phyloP scores from a whole-genome alignment of 2,113 vertebrate species.

The Grallaria varia region DNA sequence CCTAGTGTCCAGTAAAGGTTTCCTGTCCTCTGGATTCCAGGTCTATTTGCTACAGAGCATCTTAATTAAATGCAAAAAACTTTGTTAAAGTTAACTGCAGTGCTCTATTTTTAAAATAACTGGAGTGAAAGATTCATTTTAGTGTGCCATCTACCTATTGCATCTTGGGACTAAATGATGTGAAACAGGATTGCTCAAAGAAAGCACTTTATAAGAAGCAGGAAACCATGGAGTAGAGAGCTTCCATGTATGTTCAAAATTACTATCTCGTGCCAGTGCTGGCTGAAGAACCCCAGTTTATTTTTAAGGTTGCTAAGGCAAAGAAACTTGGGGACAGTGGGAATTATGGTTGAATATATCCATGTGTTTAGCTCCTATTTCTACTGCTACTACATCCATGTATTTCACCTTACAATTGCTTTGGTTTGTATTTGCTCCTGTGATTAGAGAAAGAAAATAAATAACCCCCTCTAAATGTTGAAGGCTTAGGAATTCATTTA shows the following conservation, averaged over 20 bases:
- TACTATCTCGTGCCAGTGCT: neutral
- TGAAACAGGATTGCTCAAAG: neutral
- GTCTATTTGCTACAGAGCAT: neutral
- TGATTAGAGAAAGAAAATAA: neutral
- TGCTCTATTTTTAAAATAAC: neutral
- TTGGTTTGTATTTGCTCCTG: neutral
- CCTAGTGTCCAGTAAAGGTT: neutral
- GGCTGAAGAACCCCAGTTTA: neutral
- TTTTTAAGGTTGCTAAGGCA: neutral
- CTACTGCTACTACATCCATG: neutral
- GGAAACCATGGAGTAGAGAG: neutral
- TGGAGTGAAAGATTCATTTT: neutral
- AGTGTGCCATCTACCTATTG: neutral
- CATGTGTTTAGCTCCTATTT: neutral
- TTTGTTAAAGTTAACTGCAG: neutral
- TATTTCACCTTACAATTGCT: neutral
- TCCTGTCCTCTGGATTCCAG: neutral
- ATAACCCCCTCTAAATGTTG: neutral
- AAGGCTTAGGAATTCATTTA: neutral
- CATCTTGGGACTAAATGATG: neutral
- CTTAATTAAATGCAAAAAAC: conserved; percentile 10
- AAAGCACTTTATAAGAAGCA: neutral
- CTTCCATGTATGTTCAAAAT: neutral
- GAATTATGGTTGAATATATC: neutral
- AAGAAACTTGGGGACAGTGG: neutral